These are phyloP conservation scores for Eupsilia transversa DNA, from an alignment of 2,888 invertebrate genomes.

Conservation along the genomic window DNA sequence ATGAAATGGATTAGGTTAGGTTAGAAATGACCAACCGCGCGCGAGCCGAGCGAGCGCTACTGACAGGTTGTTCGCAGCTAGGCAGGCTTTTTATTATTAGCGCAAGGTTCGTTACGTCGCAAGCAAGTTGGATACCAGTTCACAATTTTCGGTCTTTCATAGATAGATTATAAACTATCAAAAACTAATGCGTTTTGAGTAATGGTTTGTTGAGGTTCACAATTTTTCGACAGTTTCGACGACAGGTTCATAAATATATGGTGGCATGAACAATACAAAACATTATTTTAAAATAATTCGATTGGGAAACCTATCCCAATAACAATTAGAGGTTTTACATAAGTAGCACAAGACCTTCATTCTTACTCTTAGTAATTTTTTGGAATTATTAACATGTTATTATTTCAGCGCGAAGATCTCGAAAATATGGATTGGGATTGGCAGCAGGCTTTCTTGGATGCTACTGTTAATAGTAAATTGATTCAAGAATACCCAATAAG, in stretches of 20 bases:
- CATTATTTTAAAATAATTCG: neutral
- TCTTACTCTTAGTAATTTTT: neutral
- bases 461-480: constrained; percentile 90
- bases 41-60: neutral
- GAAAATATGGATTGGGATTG: constrained; percentile 83
- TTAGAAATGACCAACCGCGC: neutral
- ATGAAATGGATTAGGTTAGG: neutral
- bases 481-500: constrained; percentile 92
- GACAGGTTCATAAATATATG: too few species aligned
- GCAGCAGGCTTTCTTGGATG: constrained; percentile 91
- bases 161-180: too few species aligned
- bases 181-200: too few species aligned
- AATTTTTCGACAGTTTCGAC: too few species aligned
- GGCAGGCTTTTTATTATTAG: too few species aligned
- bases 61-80: too few species aligned
- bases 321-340: neutral
- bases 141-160: too few species aligned
- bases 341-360: neutral
- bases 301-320: neutral
- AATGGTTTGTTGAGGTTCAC: too few species aligned
- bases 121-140: too few species aligned
- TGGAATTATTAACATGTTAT: neutral
- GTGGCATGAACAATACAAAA: neutral
- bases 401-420: constrained; percentile 78
- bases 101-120: too few species aligned